Evolutionary conservation across 2,888 invertebrate genomes (phyloP), one percentile per base, ranked within the genome.

Genomic region (Prostheceraeus crozeri): DNA sequence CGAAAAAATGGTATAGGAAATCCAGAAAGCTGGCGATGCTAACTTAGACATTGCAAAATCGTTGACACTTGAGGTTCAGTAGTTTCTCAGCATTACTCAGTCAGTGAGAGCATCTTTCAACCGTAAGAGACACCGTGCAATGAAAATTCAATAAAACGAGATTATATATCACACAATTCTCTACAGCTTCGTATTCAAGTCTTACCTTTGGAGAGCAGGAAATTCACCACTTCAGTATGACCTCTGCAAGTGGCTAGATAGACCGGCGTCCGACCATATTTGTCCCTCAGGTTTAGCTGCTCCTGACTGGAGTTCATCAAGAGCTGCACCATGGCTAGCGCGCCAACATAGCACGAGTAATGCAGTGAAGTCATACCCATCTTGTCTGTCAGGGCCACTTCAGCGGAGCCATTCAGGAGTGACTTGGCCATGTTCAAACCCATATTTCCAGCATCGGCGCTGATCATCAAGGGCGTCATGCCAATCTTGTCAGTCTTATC

Each of bases 351-450:
- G 54, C 45, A 33, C 3, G 62, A 61, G n/a, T 62, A 59, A 31
- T 62, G 62, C 14, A 62, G 62, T 1, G 62, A 54, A 2, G 62
- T 62, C 62, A 62, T 62, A 19, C 60, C 56, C 62, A 60, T 60
- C 21, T 62, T 62, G 31, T 62, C 62, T 19, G 35, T 55, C 25
- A 30, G n/a, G 14, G 23, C 36, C 16, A 62, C 11, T n/a, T 46
- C 35, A 23, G 33, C 21, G 3, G 62, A 61, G 14, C 28, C 36
- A 10, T 23, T 16, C 11, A 62, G 28, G 1, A 62, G 48, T 10
- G 46, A 46, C n/a, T 23, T 31, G 16, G 30, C 27, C 31, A 62
- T 33, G 28, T 36, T 36, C 3, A 62, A 23, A 11, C 62, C 55
- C 14, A 31, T 25, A n/a, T 23, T 19, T 11, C 62, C 62, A 4